Conservation (phyloP, 2,113 vertebrate species). For the Leptodactylus fuscus region DNA sequence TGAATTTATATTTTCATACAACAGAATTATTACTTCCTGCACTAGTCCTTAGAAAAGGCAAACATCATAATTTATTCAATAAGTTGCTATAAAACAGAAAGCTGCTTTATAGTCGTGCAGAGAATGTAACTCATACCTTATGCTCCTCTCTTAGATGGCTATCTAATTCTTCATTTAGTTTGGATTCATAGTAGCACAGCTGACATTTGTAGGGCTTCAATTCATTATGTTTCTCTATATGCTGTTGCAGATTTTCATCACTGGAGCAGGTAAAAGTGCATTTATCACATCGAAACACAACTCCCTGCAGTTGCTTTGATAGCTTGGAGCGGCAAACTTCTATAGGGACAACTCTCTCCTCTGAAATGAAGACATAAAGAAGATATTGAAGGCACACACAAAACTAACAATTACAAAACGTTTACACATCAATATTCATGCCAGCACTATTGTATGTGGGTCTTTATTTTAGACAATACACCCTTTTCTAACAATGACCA, state of each 20-base stretch:
- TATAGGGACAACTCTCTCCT: slow-evolving; percentile 94
- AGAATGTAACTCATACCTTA: slow-evolving; percentile 79
- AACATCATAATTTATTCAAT: not conserved
- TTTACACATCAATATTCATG: slow-evolving; percentile 10
- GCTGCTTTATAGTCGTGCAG: not conserved
- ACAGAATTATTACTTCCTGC: not conserved
- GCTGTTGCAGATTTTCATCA: slow-evolving; percentile 91
- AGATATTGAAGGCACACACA: slow-evolving; percentile 52
- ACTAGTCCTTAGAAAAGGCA: not conserved
- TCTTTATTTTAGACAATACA: not conserved
- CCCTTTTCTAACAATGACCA: not conserved
- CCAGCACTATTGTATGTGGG: not conserved
- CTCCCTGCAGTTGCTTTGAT: slow-evolving; percentile 92
- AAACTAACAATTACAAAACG: not conserved
- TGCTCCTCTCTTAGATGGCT: slow-evolving; percentile 92
- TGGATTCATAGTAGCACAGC: slow-evolving; percentile 97
- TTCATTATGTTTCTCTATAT: slow-evolving; percentile 95
- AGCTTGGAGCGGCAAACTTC: slow-evolving; percentile 97
- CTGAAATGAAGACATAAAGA: slow-evolving; percentile 72
- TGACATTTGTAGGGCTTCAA: slow-evolving; percentile 96
- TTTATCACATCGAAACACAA: slow-evolving; percentile 96
- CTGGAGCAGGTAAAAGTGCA: slow-evolving; percentile 99
- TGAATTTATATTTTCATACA: not conserved
- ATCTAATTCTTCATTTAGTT: slow-evolving; percentile 88
- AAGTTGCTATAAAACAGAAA: not conserved